Conservation (phyloP, 1,140 invertebrate species). For the Stegodyphus dumicola region DNA sequence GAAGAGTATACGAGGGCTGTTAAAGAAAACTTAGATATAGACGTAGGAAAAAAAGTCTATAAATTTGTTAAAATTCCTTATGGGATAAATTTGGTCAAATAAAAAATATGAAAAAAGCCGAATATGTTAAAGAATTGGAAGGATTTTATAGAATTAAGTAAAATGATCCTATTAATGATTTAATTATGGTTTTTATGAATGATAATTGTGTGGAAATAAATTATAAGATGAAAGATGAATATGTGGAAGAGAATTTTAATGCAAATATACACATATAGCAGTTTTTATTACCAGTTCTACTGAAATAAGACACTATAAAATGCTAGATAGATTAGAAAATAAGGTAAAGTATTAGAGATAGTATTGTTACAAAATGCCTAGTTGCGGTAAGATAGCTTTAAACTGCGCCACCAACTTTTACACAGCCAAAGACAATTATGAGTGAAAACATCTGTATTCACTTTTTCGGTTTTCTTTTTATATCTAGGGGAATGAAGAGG, state of each 20-base stretch:
- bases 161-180: slow-evolving; percentile 19
- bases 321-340: slow-evolving; percentile 22
- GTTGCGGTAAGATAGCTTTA: no score
- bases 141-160: slow-evolving; percentile 10
- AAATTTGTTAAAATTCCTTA: slow-evolving; percentile 12
- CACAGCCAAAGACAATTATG: no score
- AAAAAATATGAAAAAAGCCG: slow-evolving; percentile 25
- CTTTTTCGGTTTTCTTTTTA: no score
- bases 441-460: no score
- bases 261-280: slow-evolving; percentile 15
- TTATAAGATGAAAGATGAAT: slow-evolving; percentile 33
- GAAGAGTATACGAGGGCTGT: slow-evolving; percentile 7
- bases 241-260: slow-evolving; percentile 5
- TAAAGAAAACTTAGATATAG: slow-evolving; percentile 19
- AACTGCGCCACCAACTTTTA: no score
- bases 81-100: slow-evolving; percentile 37
- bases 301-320: slow-evolving; percentile 19
- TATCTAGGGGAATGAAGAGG: no score
- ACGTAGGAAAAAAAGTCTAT: not conserved
- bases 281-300: slow-evolving; percentile 25
- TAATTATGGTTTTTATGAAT: slow-evolving; percentile 29
- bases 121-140: slow-evolving; percentile 4
- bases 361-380: no score
- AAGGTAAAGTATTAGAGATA: slow-evolving; percentile 24
- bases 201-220: slow-evolving; percentile 19